Evolutionary conservation across 2,113 vertebrate genomes (phyloP), one percentile per base, ranked within the genome.

Genomic region (Ammospiza caudacuta): DNA sequence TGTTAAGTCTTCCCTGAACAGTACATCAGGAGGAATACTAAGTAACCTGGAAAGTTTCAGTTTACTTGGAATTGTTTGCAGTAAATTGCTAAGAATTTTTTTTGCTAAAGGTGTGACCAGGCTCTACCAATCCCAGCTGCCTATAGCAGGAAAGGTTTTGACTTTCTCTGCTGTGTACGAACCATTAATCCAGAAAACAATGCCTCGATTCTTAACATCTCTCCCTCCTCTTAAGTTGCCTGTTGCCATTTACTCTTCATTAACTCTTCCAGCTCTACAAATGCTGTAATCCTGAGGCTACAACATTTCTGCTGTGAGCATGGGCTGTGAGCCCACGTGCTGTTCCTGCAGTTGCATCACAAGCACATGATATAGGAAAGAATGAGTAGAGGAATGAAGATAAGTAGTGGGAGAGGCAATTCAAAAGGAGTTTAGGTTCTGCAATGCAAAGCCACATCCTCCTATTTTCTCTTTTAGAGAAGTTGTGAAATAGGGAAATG

Each of bases 171-270:
- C 73, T 6, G 3, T 92, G 68, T 95, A 77, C 33, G 0, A 93
- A 74, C 92, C 87, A 96, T 95, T 94, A 94, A 95, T 88, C 79
- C 87, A 74, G 87, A 94, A 96, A 95, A 97, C 92, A 97, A 97
- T 94, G 61, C 78, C 51, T 87, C 28, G 1, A 2, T 89, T 95
- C 90, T 91, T 91, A 93, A 93, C 64, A 93, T 94, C 22, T 77
- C 75, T 91, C 70, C 59, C 67, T 89, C 84, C 76, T 91, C 90
- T 93, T 93, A 91, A 55, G 63, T 90, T 91, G 67, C 93, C 33
- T 67, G 43, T 73, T 83, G 72, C 84, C 75, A n/a, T 91, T 95
- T 94, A 93, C 35, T 82, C 83, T 90, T 82, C 43, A 33, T 95
- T 95, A 96, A 95, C 96, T 82, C 84, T 91, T 97, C 69, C 87